These are phyloP conservation scores for Anaspis maculata DNA, from an alignment of 2,888 invertebrate genomes.

Conservation along the genomic window DNA sequence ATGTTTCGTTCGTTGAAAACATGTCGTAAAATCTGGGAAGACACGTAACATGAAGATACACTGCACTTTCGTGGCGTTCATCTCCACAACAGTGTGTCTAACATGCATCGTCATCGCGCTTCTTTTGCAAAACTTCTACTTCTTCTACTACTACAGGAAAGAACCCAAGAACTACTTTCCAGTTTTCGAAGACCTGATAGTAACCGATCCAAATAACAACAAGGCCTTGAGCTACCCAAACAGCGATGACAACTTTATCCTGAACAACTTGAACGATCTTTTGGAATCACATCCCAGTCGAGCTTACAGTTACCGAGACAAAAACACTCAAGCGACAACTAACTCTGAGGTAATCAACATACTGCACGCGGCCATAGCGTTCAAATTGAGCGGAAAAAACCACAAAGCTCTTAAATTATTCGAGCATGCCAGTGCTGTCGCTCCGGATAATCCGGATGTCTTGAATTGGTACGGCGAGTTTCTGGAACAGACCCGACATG, in stretches of 20 bases:
- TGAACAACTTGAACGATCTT: conserved; percentile 30
- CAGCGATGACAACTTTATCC: conserved; percentile 27
- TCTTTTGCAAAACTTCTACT: conserved; percentile 34
- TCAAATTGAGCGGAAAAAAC: conserved; percentile 71
- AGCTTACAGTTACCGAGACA: conserved; percentile 13
- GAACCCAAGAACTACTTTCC: conserved; percentile 28
- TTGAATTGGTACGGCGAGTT: conserved; percentile 90
- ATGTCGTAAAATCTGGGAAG: conserved; percentile 11
- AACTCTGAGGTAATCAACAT: conserved; percentile 75
- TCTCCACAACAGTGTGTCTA: conserved; percentile 36
- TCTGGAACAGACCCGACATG: conserved; percentile 74
- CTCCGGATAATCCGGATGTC: conserved; percentile 88
- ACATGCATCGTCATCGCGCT: conserved; percentile 37
- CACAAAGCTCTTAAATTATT: conserved; percentile 81
- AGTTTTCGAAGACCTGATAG: conserved; percentile 38
- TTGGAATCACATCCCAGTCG: conserved; percentile 24
- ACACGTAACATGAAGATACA: conserved; percentile 13
- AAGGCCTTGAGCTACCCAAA: conserved; percentile 23
- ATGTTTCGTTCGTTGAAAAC: too few relatives aligned
- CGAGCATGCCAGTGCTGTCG: conserved; percentile 84
- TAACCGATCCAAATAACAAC: conserved; percentile 27
- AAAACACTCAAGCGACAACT: conserved; percentile 15
- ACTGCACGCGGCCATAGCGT: conserved; percentile 74
- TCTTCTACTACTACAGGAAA: conserved; percentile 27
- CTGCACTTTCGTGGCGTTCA: conserved; percentile 25